These are phyloP conservation scores for Drosophila greeni DNA, from an alignment of 2,888 invertebrate genomes.

Conservation along the genomic window DNA sequence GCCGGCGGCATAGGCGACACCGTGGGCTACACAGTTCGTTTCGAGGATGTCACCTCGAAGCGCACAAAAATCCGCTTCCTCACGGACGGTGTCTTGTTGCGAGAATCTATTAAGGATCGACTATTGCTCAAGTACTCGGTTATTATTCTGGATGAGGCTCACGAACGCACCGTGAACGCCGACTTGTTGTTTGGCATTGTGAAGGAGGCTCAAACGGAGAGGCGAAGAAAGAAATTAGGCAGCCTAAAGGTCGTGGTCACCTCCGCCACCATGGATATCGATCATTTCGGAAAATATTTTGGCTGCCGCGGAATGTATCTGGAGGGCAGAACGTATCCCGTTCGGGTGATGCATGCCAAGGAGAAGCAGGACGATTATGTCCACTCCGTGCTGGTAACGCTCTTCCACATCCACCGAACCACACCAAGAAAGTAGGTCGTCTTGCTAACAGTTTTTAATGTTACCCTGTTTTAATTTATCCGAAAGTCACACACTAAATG, in stretches of 20 bases:
- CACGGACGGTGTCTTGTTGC: slow-evolving; percentile 95
- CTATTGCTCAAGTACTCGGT: slow-evolving; percentile 87
- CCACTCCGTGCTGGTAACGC: slow-evolving; percentile 89
- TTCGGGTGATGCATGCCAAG: slow-evolving; percentile 86
- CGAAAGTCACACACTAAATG: slow-evolving; percentile 3
- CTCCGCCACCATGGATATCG: slow-evolving; percentile 98
- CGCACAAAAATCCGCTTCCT: slow-evolving; percentile 93
- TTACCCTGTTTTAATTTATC: not conserved
- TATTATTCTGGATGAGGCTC: slow-evolving; percentile 95
- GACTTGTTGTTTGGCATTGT: slow-evolving; percentile 96
- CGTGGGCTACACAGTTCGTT: slow-evolving; percentile 91
- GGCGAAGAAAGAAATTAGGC: slow-evolving; percentile 81
- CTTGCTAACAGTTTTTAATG: not conserved
- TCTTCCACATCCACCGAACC: slow-evolving; percentile 92
- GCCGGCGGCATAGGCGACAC: slow-evolving; percentile 82
- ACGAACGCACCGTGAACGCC: slow-evolving; percentile 95
- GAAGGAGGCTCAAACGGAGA: slow-evolving; percentile 89
- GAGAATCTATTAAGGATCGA: slow-evolving; percentile 92
- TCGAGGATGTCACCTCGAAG: slow-evolving; percentile 91
- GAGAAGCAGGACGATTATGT: slow-evolving; percentile 90
- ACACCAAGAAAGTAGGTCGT: slow-evolving; percentile 86
- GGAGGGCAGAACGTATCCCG: slow-evolving; percentile 92
- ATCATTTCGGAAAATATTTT: slow-evolving; percentile 94
- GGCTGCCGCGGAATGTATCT: slow-evolving; percentile 92
- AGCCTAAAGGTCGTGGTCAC: slow-evolving; percentile 90